Percentiles rank a stretch among this genome's conserved stretches.
Evolutionary conservation across 2,797 vertebrate species (phyloP).

Genomic region (Gadopsis marmoratus): DNA sequence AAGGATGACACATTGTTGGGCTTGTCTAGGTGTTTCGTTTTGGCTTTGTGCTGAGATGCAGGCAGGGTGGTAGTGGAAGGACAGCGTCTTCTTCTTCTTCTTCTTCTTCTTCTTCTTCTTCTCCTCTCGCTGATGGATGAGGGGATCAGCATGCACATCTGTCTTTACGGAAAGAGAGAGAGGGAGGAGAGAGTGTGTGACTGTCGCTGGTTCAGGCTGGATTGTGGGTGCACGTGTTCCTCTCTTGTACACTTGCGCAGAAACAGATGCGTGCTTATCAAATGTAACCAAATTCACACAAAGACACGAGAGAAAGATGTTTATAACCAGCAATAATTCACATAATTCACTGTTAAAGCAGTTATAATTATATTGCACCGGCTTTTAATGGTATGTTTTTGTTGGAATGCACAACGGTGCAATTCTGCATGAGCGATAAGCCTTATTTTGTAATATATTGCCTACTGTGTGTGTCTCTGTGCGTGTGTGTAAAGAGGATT

Average conservation of each 20-base stretch:
- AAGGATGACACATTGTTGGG: slow-evolving; percentile 71
- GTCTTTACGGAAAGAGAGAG: slow-evolving; percentile 61
- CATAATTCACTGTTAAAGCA: slow-evolving; percentile 40
- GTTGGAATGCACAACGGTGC: slow-evolving; percentile 57
- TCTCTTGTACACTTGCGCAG: slow-evolving; percentile 58
- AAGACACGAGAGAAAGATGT: slow-evolving; percentile 29
- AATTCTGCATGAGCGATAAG: slow-evolving; percentile 61
- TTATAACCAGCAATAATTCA: slow-evolving; percentile 46
- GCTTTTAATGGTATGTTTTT: slow-evolving; percentile 55
- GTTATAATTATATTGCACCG: slow-evolving; percentile 53
- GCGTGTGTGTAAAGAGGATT: slow-evolving; percentile 60
- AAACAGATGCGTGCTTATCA: slow-evolving; percentile 70
- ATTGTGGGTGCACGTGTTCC: slow-evolving; percentile 49
- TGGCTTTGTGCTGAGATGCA: slow-evolving; percentile 63
- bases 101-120: slow-evolving; percentile 7
- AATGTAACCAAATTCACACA: slow-evolving; percentile 44
- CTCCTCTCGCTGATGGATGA: slow-evolving; percentile 63
- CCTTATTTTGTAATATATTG: slow-evolving; percentile 53
- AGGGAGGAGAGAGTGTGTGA: slow-evolving; percentile 34
- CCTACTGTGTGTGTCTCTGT: slow-evolving; percentile 50
- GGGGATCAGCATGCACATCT: slow-evolving; percentile 68
- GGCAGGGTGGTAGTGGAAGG: slow-evolving; percentile 55
- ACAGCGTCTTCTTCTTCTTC: slow-evolving; percentile 33
- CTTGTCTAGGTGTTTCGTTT: slow-evolving; percentile 61
- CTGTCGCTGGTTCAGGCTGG: slow-evolving; percentile 56